Evolutionary conservation across 2,888 invertebrate species (phyloP).

Genomic region (Dicranocentrus wangi): DNA sequence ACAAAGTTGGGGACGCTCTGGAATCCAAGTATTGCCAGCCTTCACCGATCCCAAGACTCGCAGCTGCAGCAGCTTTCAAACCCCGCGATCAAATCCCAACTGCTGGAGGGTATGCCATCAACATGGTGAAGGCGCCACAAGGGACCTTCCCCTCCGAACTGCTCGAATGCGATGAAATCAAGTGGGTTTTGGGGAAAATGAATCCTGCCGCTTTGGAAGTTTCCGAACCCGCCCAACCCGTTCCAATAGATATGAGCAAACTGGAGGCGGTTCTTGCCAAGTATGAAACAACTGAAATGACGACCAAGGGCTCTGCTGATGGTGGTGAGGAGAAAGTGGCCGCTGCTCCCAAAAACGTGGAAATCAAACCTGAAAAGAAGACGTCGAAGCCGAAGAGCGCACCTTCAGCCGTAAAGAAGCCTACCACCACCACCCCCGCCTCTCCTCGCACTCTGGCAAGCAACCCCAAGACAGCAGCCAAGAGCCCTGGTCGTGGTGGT

Average conservation of each 20-base stretch:
- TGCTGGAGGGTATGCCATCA: constrained; percentile 42
- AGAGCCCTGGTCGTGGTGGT: background rate
- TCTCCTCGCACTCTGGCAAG: constrained; percentile 3
- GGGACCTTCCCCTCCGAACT: constrained; percentile 18
- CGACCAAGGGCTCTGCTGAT: background rate
- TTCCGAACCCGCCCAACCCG: constrained; percentile 41
- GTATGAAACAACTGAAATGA: background rate
- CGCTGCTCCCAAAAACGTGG: background rate
- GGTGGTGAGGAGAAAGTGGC: constrained; percentile 12
- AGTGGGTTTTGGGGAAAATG: constrained; percentile 44
- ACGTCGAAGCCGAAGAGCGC: constrained; percentile 18
- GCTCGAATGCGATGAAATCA: constrained; percentile 34
- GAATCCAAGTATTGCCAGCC: constrained; percentile 2
- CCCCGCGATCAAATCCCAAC: constrained; percentile 16
- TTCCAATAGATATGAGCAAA: background rate
- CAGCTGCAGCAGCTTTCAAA: constrained; percentile 7
- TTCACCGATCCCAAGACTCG: constrained; percentile 28
- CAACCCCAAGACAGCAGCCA: background rate
- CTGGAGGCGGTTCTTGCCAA: constrained; percentile 14
- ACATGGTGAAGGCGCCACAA: background rate
- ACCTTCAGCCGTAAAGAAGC: constrained; percentile 1
- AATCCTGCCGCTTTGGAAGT: constrained; percentile 21
- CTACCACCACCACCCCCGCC: background rate
- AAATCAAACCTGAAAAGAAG: constrained; percentile 1
- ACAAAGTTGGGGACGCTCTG: background rate